Percentiles rank a stretch among this genome's conserved stretches.
Conservation (phyloP, 2,797 vertebrate genomes). For the Thamnophis elegans region DNA sequence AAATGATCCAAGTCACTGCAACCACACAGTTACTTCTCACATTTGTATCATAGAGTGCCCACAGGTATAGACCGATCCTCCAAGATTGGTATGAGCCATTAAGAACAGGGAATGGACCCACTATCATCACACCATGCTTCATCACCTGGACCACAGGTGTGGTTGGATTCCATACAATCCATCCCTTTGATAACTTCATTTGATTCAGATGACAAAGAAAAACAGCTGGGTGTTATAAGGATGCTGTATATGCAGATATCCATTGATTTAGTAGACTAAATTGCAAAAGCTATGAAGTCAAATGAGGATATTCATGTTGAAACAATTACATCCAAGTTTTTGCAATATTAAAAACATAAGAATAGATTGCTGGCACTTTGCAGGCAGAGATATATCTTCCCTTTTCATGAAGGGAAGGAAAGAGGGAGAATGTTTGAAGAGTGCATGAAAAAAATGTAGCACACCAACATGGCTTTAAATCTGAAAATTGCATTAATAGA, state of each 20-base stretch:
- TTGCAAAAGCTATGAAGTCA: neutral
- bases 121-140: no score
- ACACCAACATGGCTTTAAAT: neutral
- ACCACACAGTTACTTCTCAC: neutral
- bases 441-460: neutral
- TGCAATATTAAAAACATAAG: neutral
- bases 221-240: neutral
- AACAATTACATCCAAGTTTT: neutral
- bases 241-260: neutral
- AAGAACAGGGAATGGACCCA: neutral
- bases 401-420: neutral
- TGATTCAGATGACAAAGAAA: neutral
- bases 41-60: neutral
- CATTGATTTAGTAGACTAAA: neutral
- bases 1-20: neutral
- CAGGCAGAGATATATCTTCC: neutral
- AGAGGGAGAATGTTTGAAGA: neutral
- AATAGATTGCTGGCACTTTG: conserved; percentile 20
- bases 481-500: conserved; percentile 13
- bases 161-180: neutral
- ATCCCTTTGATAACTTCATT: neutral
- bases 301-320: neutral
- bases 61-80: neutral
- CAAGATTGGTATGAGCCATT: neutral
- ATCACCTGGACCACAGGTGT: neutral